Percentiles rank a stretch among this genome's conserved stretches.
Conservation (phyloP, 2,113 vertebrate genomes). For the Cyprinodon variegatus region DNA sequence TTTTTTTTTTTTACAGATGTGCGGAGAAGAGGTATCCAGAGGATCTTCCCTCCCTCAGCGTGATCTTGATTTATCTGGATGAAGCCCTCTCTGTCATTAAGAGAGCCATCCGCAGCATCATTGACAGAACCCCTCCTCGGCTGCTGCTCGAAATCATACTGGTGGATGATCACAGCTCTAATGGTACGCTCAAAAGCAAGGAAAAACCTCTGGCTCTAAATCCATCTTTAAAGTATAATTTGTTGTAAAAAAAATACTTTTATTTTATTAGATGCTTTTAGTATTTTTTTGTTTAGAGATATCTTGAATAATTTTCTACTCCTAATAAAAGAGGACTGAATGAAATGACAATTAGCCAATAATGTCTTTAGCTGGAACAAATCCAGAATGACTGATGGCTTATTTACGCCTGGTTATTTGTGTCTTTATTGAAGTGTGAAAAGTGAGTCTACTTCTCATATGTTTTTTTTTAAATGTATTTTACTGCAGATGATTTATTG, state of each 20-base stretch:
- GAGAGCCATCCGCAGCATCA: slow-evolving; percentile 78
- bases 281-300: no score
- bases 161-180: slow-evolving; percentile 83
- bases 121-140: slow-evolving; percentile 75
- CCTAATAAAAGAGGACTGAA: no score
- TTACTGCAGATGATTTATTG: slow-evolving; percentile 67
- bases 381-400: no score
- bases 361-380: no score
- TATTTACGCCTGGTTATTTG: neutral
- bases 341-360: no score
- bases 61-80: slow-evolving; percentile 83
- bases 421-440: neutral
- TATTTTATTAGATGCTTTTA: no score
- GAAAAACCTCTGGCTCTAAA: no score
- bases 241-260: no score
- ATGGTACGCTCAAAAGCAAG: slow-evolving; percentile 56
- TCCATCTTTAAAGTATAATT: no score
- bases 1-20: slow-evolving; percentile 66
- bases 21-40: slow-evolving; percentile 70
- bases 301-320: no score
- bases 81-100: slow-evolving; percentile 83
- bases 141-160: slow-evolving; percentile 84
- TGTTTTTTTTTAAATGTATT: neutral
- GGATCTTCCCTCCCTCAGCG: slow-evolving; percentile 79
- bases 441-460: neutral